These are phyloP conservation scores for Drosophila kanapiae DNA, from an alignment of 1,140 invertebrate genomes.

Conservation along the genomic window DNA sequence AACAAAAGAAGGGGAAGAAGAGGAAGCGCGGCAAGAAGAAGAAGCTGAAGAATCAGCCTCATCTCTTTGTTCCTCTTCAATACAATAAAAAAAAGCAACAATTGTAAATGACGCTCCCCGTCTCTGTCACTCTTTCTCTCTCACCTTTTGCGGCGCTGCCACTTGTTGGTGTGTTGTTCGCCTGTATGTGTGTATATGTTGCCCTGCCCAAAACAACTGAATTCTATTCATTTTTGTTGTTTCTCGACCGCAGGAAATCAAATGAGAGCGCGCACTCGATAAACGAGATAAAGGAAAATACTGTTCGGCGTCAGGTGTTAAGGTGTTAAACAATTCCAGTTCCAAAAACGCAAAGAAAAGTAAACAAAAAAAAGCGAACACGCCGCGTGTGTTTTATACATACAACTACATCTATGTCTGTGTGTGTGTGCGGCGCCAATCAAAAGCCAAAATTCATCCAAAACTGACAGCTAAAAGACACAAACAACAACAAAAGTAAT, in stretches of 20 bases:
- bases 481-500: constrained; percentile 36
- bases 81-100: constrained; percentile 37
- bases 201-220: constrained; percentile 59
- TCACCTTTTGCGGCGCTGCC: constrained; percentile 48
- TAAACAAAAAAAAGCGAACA: constrained; percentile 52
- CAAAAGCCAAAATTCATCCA: constrained; percentile 38
- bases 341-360: constrained; percentile 43
- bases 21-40: constrained; percentile 15
- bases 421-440: constrained; percentile 63
- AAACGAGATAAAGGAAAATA: constrained; percentile 51
- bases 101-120: constrained; percentile 36
- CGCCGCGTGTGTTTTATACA: constrained; percentile 42
- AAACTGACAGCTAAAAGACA: constrained; percentile 45
- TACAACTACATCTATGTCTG: constrained; percentile 33
- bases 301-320: constrained; percentile 70
- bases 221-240: constrained; percentile 60
- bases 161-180: constrained; percentile 61
- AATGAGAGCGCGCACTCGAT: constrained; percentile 58
- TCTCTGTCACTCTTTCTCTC: constrained; percentile 36
- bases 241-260: constrained; percentile 52
- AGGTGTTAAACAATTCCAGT: constrained; percentile 59
- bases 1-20: constrained; percentile 2
- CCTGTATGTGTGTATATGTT: constrained; percentile 21
- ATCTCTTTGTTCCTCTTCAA: constrained; percentile 45
- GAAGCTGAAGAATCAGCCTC: constrained; percentile 9